Evolutionary conservation across 2,797 vertebrate genomes (phyloP).

Genomic region (Valencia hispanica): DNA sequence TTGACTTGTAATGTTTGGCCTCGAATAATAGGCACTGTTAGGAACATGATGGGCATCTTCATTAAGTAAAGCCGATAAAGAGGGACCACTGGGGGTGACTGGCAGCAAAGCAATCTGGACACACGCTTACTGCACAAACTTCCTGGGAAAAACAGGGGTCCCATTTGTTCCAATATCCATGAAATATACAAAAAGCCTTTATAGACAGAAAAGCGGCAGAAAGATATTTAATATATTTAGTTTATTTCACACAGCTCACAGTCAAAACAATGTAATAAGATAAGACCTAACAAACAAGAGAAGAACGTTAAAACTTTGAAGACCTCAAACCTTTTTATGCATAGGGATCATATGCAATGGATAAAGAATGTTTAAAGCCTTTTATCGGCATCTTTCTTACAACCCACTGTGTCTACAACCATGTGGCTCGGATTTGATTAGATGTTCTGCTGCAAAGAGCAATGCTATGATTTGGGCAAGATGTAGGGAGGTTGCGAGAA

Average conservation of each 20-base stretch:
- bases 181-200: constrained; percentile 1
- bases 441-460: constrained; percentile 59
- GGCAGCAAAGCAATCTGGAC: constrained; percentile 19
- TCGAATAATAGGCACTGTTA: constrained; percentile 29
- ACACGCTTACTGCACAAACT: constrained; percentile 1
- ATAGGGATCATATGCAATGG: constrained; percentile 41
- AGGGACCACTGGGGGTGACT: constrained; percentile 42
- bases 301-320: constrained; percentile 7
- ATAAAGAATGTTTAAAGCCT: constrained; percentile 41
- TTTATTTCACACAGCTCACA: constrained; percentile 32
- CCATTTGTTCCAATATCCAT: background rate
- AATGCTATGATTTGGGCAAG: constrained; percentile 71
- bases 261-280: constrained; percentile 15
- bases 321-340: constrained; percentile 12
- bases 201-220: constrained; percentile 2
- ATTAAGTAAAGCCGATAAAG: constrained; percentile 59
- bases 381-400: constrained; percentile 59
- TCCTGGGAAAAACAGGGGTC: constrained; percentile 10
- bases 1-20: constrained; percentile 23
- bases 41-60: constrained; percentile 61
- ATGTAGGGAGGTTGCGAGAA: constrained; percentile 67
- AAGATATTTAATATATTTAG: constrained; percentile 14
- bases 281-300: constrained; percentile 17
- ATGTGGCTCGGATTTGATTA: constrained; percentile 75
- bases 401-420: constrained; percentile 55